phyloP scores from a whole-genome alignment of 2,797 vertebrate genomes.

The Scomberomorus guttatus region DNA sequence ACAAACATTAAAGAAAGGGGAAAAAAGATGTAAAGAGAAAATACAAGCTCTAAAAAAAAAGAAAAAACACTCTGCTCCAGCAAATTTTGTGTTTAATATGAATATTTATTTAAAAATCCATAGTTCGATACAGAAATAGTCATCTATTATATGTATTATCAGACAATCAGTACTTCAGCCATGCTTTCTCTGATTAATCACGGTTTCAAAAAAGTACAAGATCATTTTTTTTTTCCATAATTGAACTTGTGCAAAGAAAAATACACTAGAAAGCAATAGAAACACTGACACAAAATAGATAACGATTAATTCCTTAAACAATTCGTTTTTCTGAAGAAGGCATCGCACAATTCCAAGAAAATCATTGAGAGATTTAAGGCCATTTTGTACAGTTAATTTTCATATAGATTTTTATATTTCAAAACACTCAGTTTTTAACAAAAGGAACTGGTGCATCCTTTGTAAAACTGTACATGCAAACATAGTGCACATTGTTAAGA shows the following conservation, averaged over 20 bases:
- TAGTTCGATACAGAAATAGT: constrained; percentile 92
- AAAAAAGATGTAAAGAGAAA: neutral
- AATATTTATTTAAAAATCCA: constrained; percentile 94
- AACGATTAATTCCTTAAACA: constrained; percentile 80
- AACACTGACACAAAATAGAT: constrained; percentile 90
- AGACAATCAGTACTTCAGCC: constrained; percentile 87
- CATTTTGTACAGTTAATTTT: constrained; percentile 92
- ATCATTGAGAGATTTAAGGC: constrained; percentile 98
- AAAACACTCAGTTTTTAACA: constrained; percentile 85
- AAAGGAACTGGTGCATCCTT: constrained; percentile 88
- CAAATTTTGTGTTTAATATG: constrained; percentile 80
- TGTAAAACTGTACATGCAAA: constrained; percentile 98
- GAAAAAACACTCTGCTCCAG: neutral
- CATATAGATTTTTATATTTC: constrained; percentile 75
- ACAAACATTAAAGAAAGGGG: neutral
- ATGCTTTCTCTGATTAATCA: constrained; percentile 88
- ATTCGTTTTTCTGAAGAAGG: constrained; percentile 90
- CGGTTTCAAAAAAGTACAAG: constrained; percentile 86
- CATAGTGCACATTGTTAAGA: constrained; percentile 88
- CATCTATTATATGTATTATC: constrained; percentile 86
- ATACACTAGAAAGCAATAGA: constrained; percentile 90
- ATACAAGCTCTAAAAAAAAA: neutral
- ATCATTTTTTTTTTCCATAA: constrained; percentile 70
- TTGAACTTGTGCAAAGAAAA: constrained; percentile 85
- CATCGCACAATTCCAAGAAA: constrained; percentile 94